phyloP scores from a whole-genome alignment of 2,888 invertebrate genomes.

The Agrotis puta region DNA sequence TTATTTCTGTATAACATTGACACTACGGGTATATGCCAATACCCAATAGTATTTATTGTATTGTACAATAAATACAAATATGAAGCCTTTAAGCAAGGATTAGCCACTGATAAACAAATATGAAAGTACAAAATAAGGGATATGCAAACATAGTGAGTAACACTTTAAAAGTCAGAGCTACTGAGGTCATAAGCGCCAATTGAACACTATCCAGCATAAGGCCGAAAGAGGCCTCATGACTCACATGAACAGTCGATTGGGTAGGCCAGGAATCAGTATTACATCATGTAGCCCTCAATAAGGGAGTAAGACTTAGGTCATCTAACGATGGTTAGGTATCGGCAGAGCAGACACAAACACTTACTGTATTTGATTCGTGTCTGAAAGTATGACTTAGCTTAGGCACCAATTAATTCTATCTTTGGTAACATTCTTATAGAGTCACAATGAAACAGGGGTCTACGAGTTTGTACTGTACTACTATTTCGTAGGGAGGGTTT shows the following conservation, averaged over 20 bases:
- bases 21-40: no score
- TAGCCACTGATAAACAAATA: background rate
- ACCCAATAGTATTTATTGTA: no score
- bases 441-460: background rate
- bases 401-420: background rate
- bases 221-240: background rate
- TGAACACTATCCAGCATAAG: conserved; percentile 3
- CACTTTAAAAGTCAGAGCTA: background rate
- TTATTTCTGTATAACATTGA: conserved; percentile 9
- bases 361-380: background rate
- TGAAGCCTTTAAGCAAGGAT: background rate
- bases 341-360: background rate
- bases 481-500: background rate
- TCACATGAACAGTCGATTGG: background rate
- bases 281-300: background rate
- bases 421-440: background rate
- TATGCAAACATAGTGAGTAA: background rate
- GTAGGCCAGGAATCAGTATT: background rate
- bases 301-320: background rate
- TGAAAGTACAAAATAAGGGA: background rate
- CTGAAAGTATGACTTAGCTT: background rate
- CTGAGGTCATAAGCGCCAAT: background rate
- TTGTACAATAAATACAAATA: no score
- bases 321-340: background rate
- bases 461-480: background rate